Base-by-base conservation (phyloP, 2,797 vertebrate genomes). In the Falco rusticolus region DNA sequence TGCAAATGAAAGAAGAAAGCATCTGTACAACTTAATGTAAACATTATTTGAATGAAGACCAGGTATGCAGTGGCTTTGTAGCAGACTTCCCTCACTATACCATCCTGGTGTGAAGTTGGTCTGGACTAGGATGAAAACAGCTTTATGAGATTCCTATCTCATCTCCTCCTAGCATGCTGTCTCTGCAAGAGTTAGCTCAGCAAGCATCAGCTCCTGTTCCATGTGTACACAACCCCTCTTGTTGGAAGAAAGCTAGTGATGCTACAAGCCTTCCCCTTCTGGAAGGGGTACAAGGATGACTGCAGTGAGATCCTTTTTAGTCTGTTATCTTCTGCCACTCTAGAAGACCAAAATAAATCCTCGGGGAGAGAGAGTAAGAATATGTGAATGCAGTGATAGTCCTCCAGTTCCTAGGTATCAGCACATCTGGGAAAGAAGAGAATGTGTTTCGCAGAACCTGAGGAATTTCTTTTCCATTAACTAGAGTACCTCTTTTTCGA, bases 171-270 rank as follows among this genome's bases (percentile, higher is more conserved):
- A 41, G 26, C 6, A 1, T 29, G 39, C 47, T 41, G 24, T 37
- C 50, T 61, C 37, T 61, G 50, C 22, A 33, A 41, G 57, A 41
- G 20, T 48, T 29, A 18, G 39, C 47, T 77, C 39, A 22, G 54
- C 41, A 48, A 74, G 19, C 20, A 16, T 37, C 63, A 65, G 6
- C n/a, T 71, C 47, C 65, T 41, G 15, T 47, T 45, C 70, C 18
- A 4, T 33, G 51, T 0, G 0, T 53, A 12, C 25, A 20, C 11
- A 33, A 31, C 39, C 22, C n/a, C 15, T 48, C 16, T 31, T 37
- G n/a, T 10, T 65, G 34, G 60, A 66, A 72, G 54, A n/a, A 68
- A 21, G 13, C 25, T 48, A 14, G 43, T 50, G 28, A 29, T 65
- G 21, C 59, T 82, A 9, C n/a, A 34, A 8, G 15, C 28, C 12